These are phyloP conservation scores for Diarsia brunnea DNA, from an alignment of 2,888 invertebrate genomes.

Conservation along the genomic window DNA sequence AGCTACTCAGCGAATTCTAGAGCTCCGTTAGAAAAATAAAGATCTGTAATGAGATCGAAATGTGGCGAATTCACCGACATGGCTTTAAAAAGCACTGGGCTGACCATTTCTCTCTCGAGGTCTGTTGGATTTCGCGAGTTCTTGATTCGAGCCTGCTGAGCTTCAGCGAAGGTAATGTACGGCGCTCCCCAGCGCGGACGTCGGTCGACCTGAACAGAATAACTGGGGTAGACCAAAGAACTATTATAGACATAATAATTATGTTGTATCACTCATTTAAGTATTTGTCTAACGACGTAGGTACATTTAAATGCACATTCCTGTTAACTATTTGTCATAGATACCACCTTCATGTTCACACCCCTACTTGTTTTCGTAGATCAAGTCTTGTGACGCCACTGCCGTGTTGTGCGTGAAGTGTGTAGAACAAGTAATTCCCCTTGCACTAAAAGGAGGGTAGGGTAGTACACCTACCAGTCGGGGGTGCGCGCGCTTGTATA, in stretches of 20 bases:
- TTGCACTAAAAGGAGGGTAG: background rate
- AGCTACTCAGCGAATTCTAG: slow-evolving; percentile 8
- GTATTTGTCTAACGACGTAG: background rate
- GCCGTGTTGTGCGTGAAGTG: background rate
- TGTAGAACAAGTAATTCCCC: background rate
- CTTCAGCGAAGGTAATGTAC: slow-evolving; percentile 43
- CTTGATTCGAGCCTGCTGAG: slow-evolving; percentile 36
- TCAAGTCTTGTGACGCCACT: background rate
- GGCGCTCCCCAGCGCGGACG: slow-evolving; percentile 43
- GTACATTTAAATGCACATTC: background rate
- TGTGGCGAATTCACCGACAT: slow-evolving; percentile 28
- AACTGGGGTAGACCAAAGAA: slow-evolving; percentile 32
- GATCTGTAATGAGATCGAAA: slow-evolving; percentile 26
- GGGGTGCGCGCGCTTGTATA: no score
- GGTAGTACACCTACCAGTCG: no score
- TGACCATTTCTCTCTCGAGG: slow-evolving; percentile 50
- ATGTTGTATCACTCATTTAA: background rate
- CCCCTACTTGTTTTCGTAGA: background rate
- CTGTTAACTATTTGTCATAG: background rate
- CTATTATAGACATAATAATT: background rate
- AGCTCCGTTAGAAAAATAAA: slow-evolving; percentile 18
- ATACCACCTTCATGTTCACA: background rate
- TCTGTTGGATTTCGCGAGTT: slow-evolving; percentile 40
- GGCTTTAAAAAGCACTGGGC: slow-evolving; percentile 27
- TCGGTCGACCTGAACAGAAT: slow-evolving; percentile 39